Conservation (phyloP, 2,888 invertebrate species). For the Thymelicus lineola region DNA sequence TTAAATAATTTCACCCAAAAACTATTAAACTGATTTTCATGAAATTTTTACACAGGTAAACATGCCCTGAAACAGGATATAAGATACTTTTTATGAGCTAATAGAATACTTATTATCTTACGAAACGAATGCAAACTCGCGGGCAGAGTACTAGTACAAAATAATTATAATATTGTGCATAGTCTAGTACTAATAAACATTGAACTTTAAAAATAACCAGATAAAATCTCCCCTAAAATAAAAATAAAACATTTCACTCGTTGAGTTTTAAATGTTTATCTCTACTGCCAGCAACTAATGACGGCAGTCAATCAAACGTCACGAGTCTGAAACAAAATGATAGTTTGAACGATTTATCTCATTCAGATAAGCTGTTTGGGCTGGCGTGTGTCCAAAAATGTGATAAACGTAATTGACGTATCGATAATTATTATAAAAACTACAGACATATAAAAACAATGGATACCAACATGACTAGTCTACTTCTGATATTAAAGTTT, state of each 20-base stretch:
- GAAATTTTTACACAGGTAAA: too few species aligned
- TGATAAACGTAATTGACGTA: constrained; percentile 48
- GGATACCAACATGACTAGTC: too few species aligned
- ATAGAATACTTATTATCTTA: too few species aligned
- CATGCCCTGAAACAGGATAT: too few species aligned
- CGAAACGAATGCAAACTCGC: too few species aligned
- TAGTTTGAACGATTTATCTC: constrained; percentile 43
- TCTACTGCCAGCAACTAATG: constrained; percentile 46
- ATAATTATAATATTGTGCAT: too few species aligned
- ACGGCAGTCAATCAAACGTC: constrained; percentile 48
- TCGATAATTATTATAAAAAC: constrained; percentile 39
- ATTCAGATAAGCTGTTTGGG: constrained; percentile 46
- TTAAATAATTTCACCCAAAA: too few species aligned
- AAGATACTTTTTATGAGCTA: too few species aligned
- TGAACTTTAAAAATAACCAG: not conserved
- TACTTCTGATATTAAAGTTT: too few species aligned
- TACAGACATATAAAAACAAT: not conserved
- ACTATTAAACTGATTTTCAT: too few species aligned
- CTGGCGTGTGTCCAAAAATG: constrained; percentile 52
- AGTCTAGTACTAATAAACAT: too few species aligned
- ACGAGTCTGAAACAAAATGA: constrained; percentile 40
- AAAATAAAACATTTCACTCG: constrained; percentile 28
- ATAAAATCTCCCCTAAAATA: constrained; percentile 1
- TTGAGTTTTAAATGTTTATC: constrained; percentile 35
- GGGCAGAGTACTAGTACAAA: too few species aligned